Evolutionary conservation across 2,888 invertebrate species (phyloP), one percentile per base, ranked within the genome.

Genomic region (Epinotia brunnichana): DNA sequence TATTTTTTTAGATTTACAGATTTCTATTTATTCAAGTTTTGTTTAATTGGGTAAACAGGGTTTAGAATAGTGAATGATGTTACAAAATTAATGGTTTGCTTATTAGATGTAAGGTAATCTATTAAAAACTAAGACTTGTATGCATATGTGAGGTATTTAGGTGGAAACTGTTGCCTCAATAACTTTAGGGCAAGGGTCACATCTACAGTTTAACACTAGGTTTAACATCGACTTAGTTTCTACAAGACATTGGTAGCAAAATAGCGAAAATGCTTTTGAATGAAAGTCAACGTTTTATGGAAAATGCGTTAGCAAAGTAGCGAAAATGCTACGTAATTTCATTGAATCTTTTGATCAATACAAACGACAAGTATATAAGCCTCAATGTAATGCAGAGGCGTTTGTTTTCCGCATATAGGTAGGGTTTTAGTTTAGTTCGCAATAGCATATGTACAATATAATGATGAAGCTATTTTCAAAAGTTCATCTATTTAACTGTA

Each of bases 301-400:
- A 29, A 57, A 44, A 48, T 7, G n/a, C 56, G 56, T 57, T 57
- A 57, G 29, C 57, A 29, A 17, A 29, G 51, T 35, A 53, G 51
- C 63, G 51, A 63, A 63, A 5, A 51, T 63, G 51, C 48, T 63
- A 35, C 63, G 15, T 24, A 24, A 35, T 29, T 51, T 56, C 9
- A 15, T 56, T 19, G 11, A 17, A 54, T 54, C 54, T 21, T 11
- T 11, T 21, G 21, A 19, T 54, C 17, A 11, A 54, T 19, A 56
- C 56, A 24, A 44, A 44, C 19, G 11, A 19, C 54, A 54, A 13
- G 3, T 21, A 19, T 3, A 7, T 35, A 35, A 21, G 19, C 13
- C 44, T 15, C 44, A 15, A 15, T 4, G 13, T 1, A 15, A 44
- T 0, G 35, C 9, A 35, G 4, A 15, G 15, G 3, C 9, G 35